Evolutionary conservation across 2,797 vertebrate species (phyloP).

Genomic region (Sebastes ruberrimus): DNA sequence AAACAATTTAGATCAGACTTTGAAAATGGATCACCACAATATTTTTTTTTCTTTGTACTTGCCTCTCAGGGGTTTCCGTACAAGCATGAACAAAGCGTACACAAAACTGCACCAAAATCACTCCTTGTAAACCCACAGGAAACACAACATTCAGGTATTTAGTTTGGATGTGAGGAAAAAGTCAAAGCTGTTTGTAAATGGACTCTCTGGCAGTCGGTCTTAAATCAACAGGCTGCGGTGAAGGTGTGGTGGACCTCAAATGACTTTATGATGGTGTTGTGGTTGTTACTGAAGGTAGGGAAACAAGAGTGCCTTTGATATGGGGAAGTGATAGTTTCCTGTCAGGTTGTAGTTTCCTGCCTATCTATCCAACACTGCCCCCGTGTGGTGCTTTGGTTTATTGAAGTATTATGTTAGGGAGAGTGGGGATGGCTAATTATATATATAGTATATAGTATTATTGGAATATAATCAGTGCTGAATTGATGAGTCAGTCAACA

Average conservation of each 20-base stretch:
- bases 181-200: neutral
- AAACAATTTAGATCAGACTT: neutral
- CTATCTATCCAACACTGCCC: slow-evolving; percentile 20
- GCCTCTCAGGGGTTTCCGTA: neutral
- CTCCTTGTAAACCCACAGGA: neutral
- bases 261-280: slow-evolving; percentile 1
- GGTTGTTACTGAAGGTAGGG: slow-evolving; percentile 5
- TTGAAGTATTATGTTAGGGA: neutral
- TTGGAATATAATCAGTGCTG: neutral
- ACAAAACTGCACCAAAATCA: neutral
- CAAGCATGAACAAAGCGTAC: neutral
- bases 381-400: slow-evolving; percentile 27
- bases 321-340: slow-evolving; percentile 29
- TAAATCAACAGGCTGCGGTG: neutral
- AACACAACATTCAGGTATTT: neutral
- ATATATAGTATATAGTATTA: neutral
- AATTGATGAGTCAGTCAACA: neutral
- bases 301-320: slow-evolving; percentile 31
- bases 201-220: neutral
- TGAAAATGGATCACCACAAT: too few relatives aligned
- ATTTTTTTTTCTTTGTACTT: neutral
- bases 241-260: slow-evolving; percentile 10
- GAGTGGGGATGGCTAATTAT: neutral
- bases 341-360: neutral
- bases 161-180: neutral